phyloP scores from a whole-genome alignment of 1,140 invertebrate species.

The Neoseiulus cucumeris region DNA sequence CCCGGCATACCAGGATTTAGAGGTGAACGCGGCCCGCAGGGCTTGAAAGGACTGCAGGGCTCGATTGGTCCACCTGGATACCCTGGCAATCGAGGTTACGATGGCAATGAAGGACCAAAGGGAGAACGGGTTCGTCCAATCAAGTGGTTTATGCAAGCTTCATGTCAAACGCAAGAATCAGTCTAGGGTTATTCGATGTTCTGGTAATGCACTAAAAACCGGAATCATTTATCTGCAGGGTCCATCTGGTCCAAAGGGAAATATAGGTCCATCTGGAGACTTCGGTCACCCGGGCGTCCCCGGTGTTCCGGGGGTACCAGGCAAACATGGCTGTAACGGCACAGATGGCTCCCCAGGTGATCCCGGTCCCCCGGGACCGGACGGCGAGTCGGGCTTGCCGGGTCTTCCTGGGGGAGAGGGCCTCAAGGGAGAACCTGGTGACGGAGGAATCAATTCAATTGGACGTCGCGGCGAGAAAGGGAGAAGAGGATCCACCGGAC shows the following conservation, averaged over 20 bases:
- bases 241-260: neutral
- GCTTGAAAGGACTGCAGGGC: neutral
- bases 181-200: too few relatives aligned
- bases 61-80: neutral
- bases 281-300: neutral
- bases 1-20: neutral
- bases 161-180: too few relatives aligned
- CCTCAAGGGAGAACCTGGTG: slow-evolving; percentile 14
- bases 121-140: neutral
- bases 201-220: too few relatives aligned
- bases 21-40: neutral
- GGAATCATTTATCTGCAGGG: neutral
- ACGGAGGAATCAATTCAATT: slow-evolving; percentile 9
- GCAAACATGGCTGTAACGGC: neutral
- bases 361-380: slow-evolving; percentile 27
- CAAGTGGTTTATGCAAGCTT: too few relatives aligned
- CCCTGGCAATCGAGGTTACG: neutral
- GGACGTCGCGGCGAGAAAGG: neutral
- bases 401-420: slow-evolving; percentile 18
- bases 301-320: neutral
- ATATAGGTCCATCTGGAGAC: neutral
- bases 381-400: slow-evolving; percentile 19
- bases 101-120: neutral
- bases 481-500: neutral
- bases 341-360: neutral